Evolutionary conservation across 2,797 vertebrate species (phyloP), one percentile per base, ranked within the genome.

Genomic region (Sparidentex hasta): DNA sequence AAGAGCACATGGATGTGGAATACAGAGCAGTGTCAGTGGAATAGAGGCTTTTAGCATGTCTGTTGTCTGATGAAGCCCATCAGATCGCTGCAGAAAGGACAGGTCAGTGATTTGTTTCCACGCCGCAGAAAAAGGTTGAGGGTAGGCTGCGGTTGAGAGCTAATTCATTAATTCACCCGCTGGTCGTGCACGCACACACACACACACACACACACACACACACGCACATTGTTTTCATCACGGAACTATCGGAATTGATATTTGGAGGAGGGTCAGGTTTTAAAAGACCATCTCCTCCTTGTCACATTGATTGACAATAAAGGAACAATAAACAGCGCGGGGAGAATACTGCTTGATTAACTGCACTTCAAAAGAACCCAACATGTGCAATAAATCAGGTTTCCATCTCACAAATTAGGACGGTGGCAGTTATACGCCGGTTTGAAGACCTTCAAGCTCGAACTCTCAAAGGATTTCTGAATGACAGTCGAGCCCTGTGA

Each of bases 261-360:
- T 92, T 85, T 84, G 65, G 57, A 74, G 57, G 67, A 83, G 78
- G 87, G 73, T 85, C 73, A 72, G 88, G 76, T 82, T 89, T 90
- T 72, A 85, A 89, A 87, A 86, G 75, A 71, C 78, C 69, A 80
- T 84, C 78, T 89, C 82, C 78, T 82, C 33, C 80, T 76, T 85
- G 80, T 91, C 88, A 89, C 72, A 80, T 87, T 87, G 86, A 92
- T 88, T 87, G 87, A 88, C 82, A 91, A 88, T 89, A 90, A 90
- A 83, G 56, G 61, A 80, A 87, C 81, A 91, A 89, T 90, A 89
- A 90, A 86, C 58, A 85, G 72, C 51, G 20, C 38, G 5, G 63
- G 64, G 70, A 73, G 81, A 86, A 80, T 55, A 7, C 65, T 7
- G 55, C 59, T 79, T 90, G 87, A 92, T 91, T 82, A 86, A 92